Base-by-base conservation (phyloP, 2,797 vertebrate species). In the Syngnathus acus region DNA sequence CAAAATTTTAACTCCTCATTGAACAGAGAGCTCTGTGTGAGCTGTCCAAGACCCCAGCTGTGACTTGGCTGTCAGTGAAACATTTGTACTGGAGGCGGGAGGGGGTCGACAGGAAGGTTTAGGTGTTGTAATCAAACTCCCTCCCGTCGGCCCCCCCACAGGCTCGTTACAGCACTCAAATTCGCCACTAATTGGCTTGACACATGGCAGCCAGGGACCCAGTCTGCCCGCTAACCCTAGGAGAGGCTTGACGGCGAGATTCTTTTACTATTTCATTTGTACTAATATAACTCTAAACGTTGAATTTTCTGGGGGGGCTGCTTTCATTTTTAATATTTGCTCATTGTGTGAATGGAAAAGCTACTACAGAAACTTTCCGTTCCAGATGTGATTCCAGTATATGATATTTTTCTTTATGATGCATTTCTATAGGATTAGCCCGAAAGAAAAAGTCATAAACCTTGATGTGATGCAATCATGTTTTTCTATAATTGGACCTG, bases 101-200 rank as follows among this genome's bases (percentile, higher is more conserved):
- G 62, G 73, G 81, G 86, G 86, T 79, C 73, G 78, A 84, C 84
- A 87, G 84, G 84, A 85, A 90, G 88, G 86, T 88, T 87, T 89
- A 84, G 86, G 86, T 88, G 83, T 79, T 81, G 85, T 87, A 90
- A 90, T 89, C 87, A 90, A 88, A 84, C 84, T 71, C 76, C 66
- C 70, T 54, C 81, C 79, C 60, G 40, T 45, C 45, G 11, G 79
- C 84, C 88, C 26, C 85, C 85, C 86, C 65, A 43, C 68, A 76
- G 88, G 74, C 87, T 90, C 76, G 67, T 88, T 88, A 88, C 78
- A 37, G 68, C 14, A 62, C 79, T 84, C 76, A 80, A 79, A 83
- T 84, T 83, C 77, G 75, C 71, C 77, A 82, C 84, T 90, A 90
- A 90, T 90, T 90, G 87, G 81, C 79, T 45, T 40, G 40, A 86